A percentile compares a stretch with the other conserved stretches of the same genome.
These are phyloP conservation scores for Clytia hemisphaerica DNA, from an alignment of 30 jellyfish, hydroid and myxozoan species.

Conservation along the genomic window DNA sequence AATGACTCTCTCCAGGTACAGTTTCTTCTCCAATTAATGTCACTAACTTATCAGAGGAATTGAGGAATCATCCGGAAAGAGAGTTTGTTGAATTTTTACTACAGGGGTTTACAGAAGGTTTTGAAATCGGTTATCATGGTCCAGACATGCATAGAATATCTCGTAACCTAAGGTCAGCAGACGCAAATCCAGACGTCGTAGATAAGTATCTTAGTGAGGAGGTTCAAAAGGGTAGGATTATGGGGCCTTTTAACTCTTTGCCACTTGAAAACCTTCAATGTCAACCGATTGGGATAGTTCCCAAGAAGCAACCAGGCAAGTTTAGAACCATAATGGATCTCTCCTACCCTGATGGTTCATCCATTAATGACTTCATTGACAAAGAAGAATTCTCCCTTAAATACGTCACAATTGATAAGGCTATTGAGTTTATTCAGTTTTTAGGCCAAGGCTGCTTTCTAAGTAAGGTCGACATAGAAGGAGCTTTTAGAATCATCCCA, in stretches of 20 bases:
- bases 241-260: conserved; percentile 29
- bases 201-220: neutral
- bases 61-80: too few species aligned
- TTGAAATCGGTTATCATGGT: too few species aligned
- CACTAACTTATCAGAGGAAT: too few species aligned
- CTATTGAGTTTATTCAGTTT: too few species aligned
- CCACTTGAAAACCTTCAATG: conserved; percentile 15
- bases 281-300: conserved; percentile 25
- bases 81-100: too few species aligned
- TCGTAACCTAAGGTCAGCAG: conserved; percentile 2
- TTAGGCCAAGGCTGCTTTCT: too few species aligned
- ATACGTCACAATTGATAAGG: too few species aligned
- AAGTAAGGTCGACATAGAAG: neutral
- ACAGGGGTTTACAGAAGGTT: too few species aligned
- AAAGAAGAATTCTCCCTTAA: too few species aligned
- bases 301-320: conserved; percentile 12
- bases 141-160: too few species aligned
- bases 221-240: conserved; percentile 1
- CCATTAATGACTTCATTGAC: neutral
- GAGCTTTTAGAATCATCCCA: conserved; percentile 6
- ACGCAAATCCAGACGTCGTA: neutral
- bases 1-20: too few species aligned
- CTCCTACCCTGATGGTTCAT: neutral
- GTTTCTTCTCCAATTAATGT: too few species aligned
- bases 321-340: conserved; percentile 16